These are phyloP conservation scores for Carettochelys insculpta DNA, from an alignment of 2,113 vertebrate genomes.

Conservation along the genomic window DNA sequence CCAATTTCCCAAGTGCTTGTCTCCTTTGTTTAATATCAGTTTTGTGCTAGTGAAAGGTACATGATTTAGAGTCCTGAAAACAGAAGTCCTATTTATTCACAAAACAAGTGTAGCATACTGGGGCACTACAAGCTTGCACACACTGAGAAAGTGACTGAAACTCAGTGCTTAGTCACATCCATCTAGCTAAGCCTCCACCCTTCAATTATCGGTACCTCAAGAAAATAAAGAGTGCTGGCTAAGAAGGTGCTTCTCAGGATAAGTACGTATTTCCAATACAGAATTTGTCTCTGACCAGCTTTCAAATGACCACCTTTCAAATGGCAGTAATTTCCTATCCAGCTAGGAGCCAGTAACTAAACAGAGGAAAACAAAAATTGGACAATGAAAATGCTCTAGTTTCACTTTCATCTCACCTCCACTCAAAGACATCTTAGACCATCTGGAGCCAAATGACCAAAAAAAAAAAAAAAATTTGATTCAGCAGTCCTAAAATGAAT, in stretches of 20 bases:
- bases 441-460: not conserved
- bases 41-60: accelerated
- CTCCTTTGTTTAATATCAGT: no score
- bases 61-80: not conserved
- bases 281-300: not conserved
- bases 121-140: not conserved
- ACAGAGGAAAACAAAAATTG: not conserved
- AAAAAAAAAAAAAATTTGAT: not conserved
- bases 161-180: not conserved
- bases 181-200: accelerated
- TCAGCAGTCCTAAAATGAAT: not conserved
- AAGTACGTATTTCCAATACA: not conserved
- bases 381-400: not conserved
- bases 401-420: not conserved
- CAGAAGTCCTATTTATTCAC: not conserved
- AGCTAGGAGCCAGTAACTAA: not conserved
- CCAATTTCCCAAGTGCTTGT: not conserved
- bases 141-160: not conserved
- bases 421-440: not conserved
- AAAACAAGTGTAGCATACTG: accelerated
- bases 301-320: not conserved
- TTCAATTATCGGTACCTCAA: not conserved
- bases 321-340: not conserved
- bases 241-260: not conserved
- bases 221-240: not conserved